Conservation (phyloP, 2,113 vertebrate species). For the Hemichromis elongatus region DNA sequence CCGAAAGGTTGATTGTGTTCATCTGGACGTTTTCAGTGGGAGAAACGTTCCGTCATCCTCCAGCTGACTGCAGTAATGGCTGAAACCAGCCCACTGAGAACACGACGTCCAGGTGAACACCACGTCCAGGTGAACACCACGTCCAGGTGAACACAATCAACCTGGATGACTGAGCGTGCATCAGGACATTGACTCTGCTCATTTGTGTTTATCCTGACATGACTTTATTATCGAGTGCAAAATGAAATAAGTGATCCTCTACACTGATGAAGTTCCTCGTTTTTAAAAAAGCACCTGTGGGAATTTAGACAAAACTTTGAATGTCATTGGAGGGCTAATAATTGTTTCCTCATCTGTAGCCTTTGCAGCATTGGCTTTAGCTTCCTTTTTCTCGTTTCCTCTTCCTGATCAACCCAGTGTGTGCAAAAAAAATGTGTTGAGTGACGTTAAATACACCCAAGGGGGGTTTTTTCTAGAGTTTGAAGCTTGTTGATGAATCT, state of each 20-base stretch:
- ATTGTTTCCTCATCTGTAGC: rapidly evolving
- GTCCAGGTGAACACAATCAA: too few relatives aligned
- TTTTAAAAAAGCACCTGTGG: neutral
- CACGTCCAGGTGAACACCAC: too few relatives aligned
- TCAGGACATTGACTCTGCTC: neutral
- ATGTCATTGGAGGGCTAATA: neutral
- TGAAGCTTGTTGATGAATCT: neutral
- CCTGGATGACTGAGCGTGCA: too few relatives aligned
- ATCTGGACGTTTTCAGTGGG: too few relatives aligned
- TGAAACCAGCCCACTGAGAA: too few relatives aligned
- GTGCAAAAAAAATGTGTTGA: neutral
- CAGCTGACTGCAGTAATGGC: too few relatives aligned
- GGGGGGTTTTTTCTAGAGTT: neutral
- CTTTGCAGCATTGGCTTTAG: neutral
- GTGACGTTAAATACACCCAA: neutral
- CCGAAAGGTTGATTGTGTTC: too few relatives aligned
- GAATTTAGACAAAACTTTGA: neutral
- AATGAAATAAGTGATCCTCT: neutral
- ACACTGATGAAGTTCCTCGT: rapidly evolving
- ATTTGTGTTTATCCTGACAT: rapidly evolving
- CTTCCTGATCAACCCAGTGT: neutral
- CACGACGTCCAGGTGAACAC: too few relatives aligned
- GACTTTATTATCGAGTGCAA: rapidly evolving
- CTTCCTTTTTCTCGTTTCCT: neutral
- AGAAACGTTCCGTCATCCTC: too few relatives aligned